These are phyloP conservation scores for Acleris literana DNA, from an alignment of 2,888 invertebrate species.

Conservation along the genomic window DNA sequence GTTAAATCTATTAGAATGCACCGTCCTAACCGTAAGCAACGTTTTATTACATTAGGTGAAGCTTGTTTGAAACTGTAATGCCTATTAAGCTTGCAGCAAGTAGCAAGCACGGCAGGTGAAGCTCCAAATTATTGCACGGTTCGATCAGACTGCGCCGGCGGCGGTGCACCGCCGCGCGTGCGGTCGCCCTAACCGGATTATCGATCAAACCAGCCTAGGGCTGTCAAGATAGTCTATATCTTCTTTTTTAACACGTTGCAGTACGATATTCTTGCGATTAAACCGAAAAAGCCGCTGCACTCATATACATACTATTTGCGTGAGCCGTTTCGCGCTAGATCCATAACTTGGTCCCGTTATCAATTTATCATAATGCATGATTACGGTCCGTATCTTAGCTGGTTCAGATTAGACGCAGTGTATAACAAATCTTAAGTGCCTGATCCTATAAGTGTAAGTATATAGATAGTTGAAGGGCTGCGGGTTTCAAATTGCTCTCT, in stretches of 20 bases:
- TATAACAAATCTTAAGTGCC: too few relatives aligned
- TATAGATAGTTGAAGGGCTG: too few relatives aligned
- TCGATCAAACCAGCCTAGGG: constrained; percentile 47
- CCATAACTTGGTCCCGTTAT: too few relatives aligned
- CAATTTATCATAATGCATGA: too few relatives aligned
- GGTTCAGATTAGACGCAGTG: too few relatives aligned
- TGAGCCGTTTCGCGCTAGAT: too few relatives aligned
- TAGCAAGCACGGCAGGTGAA: constrained; percentile 57
- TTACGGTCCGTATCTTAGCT: too few relatives aligned
- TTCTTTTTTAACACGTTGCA: neutral
- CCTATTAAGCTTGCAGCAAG: constrained; percentile 4
- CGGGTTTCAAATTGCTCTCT: too few relatives aligned
- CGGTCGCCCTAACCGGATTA: constrained; percentile 75
- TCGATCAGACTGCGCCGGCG: constrained; percentile 66
- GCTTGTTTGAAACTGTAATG: constrained; percentile 11
- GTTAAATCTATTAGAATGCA: neutral
- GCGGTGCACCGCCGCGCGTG: constrained; percentile 55
- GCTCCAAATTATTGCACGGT: constrained; percentile 67
- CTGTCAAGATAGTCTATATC: neutral
- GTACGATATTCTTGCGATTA: too few relatives aligned
- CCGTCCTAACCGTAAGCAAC: neutral
- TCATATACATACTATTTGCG: too few relatives aligned
- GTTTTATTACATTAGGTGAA: neutral
- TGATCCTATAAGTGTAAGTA: too few relatives aligned
- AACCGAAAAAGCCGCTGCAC: too few relatives aligned